These are phyloP conservation scores for Elanoides forficatus DNA, from an alignment of 2,113 vertebrate genomes.

Conservation along the genomic window DNA sequence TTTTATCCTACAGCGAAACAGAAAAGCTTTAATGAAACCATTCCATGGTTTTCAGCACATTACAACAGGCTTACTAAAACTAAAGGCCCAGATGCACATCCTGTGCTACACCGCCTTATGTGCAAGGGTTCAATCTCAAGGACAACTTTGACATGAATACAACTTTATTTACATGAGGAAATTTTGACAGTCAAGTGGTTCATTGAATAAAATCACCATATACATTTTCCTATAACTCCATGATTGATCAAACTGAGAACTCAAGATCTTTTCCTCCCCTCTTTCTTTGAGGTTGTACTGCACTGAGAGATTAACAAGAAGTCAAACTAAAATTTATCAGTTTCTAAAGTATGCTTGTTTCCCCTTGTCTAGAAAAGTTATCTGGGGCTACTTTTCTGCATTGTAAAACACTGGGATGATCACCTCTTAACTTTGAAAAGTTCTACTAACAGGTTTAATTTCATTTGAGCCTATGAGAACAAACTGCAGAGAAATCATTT, in stretches of 20 bases:
- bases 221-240: neutral
- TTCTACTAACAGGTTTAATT: slow-evolving; percentile 42
- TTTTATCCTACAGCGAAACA: slow-evolving; percentile 40
- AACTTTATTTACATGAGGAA: neutral
- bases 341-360: neutral
- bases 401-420: slow-evolving; percentile 12
- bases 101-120: neutral
- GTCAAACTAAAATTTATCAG: neutral
- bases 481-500: slow-evolving; percentile 71
- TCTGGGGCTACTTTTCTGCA: slow-evolving; percentile 2
- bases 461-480: slow-evolving; percentile 60
- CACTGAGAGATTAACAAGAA: neutral
- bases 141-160: neutral
- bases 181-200: neutral
- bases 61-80: neutral
- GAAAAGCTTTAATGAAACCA: slow-evolving; percentile 1
- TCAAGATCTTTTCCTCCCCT: neutral
- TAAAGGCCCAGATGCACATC: neutral
- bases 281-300: neutral
- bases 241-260: neutral
- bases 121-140: neutral
- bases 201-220: neutral
- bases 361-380: neutral
- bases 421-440: slow-evolving; percentile 45
- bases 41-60: neutral